Evolutionary conservation across 1,140 invertebrate species (phyloP).

Genomic region (Campoletis sonorensis): DNA sequence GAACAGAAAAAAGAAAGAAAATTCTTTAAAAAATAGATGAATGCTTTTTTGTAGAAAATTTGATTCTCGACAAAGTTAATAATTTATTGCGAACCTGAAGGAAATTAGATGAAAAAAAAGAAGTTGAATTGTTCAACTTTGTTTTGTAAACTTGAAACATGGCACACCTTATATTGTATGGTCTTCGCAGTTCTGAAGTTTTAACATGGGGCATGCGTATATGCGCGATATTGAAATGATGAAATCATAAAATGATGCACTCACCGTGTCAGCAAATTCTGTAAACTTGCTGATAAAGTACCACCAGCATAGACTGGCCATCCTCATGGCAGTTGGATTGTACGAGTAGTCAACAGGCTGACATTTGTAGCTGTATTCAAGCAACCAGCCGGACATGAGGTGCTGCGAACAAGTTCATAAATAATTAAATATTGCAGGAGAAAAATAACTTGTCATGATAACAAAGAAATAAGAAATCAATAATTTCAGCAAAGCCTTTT

Average conservation of each 20-base stretch:
- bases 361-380: constrained; percentile 93
- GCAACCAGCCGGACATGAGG: constrained; percentile 89
- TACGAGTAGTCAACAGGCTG: constrained; percentile 95
- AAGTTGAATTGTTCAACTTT: no score
- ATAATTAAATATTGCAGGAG: no score
- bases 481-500: no score
- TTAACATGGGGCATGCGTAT: not conserved
- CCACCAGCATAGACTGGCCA: constrained; percentile 96
- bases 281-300: constrained; percentile 98
- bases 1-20: no score
- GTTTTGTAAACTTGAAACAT: not conserved
- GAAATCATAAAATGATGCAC: constrained; percentile 43
- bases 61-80: no score
- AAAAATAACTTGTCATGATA: no score
- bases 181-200: not conserved
- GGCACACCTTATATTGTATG: not conserved
- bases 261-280: constrained; percentile 95
- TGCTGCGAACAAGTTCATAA: constrained; percentile 81
- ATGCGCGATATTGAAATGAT: not conserved
- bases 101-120: no score
- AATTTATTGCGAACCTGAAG: no score
- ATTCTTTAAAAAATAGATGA: no score
- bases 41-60: no score
- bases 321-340: constrained; percentile 83
- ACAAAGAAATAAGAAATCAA: not conserved